Evolutionary conservation across 2,113 vertebrate species (phyloP).

Genomic region (Malurus elegans): DNA sequence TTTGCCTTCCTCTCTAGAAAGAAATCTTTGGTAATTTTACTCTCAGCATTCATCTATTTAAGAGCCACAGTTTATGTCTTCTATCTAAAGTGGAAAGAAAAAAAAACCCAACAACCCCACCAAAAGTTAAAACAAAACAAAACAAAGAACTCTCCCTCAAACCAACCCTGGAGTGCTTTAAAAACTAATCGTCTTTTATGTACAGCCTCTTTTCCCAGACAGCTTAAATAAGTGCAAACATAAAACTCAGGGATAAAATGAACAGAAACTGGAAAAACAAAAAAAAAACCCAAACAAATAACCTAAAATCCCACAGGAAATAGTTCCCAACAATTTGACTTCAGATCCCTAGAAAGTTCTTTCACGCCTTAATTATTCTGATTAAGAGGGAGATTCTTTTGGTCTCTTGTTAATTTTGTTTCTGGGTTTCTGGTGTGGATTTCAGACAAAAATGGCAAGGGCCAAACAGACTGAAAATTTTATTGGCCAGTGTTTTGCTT

Average conservation of each 20-base stretch:
- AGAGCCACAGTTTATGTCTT: conserved; percentile 65
- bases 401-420: neutral
- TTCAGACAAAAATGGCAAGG: neutral
- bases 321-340: conserved; percentile 37
- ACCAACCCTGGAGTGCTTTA: conserved; percentile 69
- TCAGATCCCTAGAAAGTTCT: conserved; percentile 22
- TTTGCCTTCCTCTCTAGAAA: conserved; percentile 11
- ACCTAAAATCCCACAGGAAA: neutral
- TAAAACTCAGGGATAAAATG: conserved; percentile 70
- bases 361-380: conserved; percentile 4
- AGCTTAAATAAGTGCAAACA: conserved; percentile 70
- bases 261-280: conserved; percentile 38
- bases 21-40: conserved; percentile 32
- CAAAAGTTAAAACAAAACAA: conserved; percentile 29
- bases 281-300: neutral
- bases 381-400: neutral
- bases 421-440: neutral
- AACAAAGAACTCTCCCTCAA: conserved; percentile 43
- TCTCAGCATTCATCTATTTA: conserved; percentile 62
- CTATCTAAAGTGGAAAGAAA: neutral
- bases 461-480: neutral
- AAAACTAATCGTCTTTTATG: conserved; percentile 76
- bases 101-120: neutral
- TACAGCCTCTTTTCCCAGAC: conserved; percentile 68
- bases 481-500: neutral